Base-by-base conservation (phyloP, 35 echinoderm and acorn worm genomes). In the Chiridota heheva region DNA sequence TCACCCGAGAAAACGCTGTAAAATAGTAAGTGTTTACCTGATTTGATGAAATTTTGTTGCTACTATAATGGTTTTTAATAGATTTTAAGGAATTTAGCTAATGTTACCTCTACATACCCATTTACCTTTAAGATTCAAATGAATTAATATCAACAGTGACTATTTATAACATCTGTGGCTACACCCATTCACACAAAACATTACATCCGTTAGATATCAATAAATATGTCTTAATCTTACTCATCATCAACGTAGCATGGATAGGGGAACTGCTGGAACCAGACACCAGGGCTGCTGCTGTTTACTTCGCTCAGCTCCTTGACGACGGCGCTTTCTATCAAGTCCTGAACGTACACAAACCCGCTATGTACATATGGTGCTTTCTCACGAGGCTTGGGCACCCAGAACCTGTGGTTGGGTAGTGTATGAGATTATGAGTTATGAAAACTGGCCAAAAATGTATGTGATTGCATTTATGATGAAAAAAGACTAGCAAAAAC, bases 291-390 rank as follows among this genome's bases (percentile, higher is more conserved):
- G 18, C 80, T 55, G 5, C 76, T 22, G 34, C 86, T 87, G 18
- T 88, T 65, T 43, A 78, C 81, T 0, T 76, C 80, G 1, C 82
- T 79, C 1, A 51, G 72, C 15, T 76, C 89, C 73, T 92, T 86
- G 44, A 98, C 74, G 80, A 97, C 85, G 2, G 62, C 95, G 6
- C 87, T 85, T 41, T 98, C 95, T 16, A 98, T 31, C 85, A 98
- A 91, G 53, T 98, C 95, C 70, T 98, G 95, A 10, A 98, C 60
- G 69, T 85, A 98, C 42, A 98, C 72, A 40, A 98, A 97, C 0
- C 95, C 95, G 44, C 78, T 83, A 42, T 88, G 42, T 40, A 91
- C 62, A 44, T 98, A 98, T 57, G 85, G 84, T 8, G 81, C 73
- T 12, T 46, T 38, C 2, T 4, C 7, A 8, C 89, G 66, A 48